Evolutionary conservation across 1,140 invertebrate species (phyloP).

Genomic region (Ips typographus): DNA sequence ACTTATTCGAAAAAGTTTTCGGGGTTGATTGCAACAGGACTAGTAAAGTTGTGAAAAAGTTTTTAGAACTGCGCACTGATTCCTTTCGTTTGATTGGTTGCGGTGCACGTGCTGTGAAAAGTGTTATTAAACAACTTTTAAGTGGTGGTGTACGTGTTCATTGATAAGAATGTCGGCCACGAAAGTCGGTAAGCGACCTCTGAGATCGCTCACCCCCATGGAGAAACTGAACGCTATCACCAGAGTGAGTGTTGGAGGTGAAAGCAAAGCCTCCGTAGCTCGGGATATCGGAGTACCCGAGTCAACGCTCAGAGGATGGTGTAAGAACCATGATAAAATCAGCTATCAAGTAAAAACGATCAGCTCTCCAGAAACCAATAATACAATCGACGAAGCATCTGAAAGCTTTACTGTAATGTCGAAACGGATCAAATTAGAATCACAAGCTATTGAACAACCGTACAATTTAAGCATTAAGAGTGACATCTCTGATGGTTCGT

Average conservation of each 20-base stretch:
- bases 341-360: constrained; percentile 68
- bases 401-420: not conserved
- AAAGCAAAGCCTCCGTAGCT: constrained; percentile 79
- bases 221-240: constrained; percentile 79
- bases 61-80: constrained; percentile 41
- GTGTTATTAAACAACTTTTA: constrained; percentile 10
- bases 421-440: constrained; percentile 56
- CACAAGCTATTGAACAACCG: constrained; percentile 45
- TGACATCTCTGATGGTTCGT: constrained; percentile 20
- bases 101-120: constrained; percentile 31
- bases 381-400: not conserved
- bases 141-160: constrained; percentile 11
- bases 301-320: constrained; percentile 80
- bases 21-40: no score
- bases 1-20: no score
- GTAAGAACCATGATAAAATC: constrained; percentile 79
- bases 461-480: constrained; percentile 51
- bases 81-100: constrained; percentile 37
- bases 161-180: constrained; percentile 39
- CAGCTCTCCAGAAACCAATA: constrained; percentile 38
- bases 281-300: constrained; percentile 80
- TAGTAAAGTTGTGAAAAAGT: not conserved
- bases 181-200: constrained; percentile 65
- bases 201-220: constrained; percentile 68
- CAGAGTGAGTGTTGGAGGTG: constrained; percentile 76